Evolutionary conservation across 1,140 invertebrate species (phyloP), one percentile per base, ranked within the genome.

Genomic region (Schlechtendalia chinensis): DNA sequence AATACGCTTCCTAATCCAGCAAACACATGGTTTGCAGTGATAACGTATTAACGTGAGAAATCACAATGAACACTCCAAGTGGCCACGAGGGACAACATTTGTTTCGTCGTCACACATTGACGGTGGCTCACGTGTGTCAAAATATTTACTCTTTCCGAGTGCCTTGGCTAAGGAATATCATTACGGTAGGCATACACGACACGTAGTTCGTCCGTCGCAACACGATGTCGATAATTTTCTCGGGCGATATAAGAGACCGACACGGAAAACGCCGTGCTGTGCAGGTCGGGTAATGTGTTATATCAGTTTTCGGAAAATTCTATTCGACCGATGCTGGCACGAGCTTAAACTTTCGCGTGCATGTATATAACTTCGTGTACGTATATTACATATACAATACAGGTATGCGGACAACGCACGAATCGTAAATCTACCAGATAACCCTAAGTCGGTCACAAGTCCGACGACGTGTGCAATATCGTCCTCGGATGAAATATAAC

Each of bases 71-170:
- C 72, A 24, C n/a, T 53, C 14, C 39, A 45, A 75, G 72, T 56
- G 54, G 19, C 32, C 54, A n/a, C 4, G 29, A n/a, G 72, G 54
- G 72, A 58, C 54, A 45, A 29, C n/a, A 59, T 75, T 75, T 17
- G 58, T 59, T 54, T 75, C 29, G 58, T 75, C 72, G 29, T 32
- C 72, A 75, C 53, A 75, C 72, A 22, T 75, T 54, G 72, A 75
- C 27, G 27, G 54, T 24, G 27, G 72, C 39, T 10, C 53, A 58
- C 24, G 56, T 56, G n/a, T 29, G 72, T 75, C 58, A 39, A 75
- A 75, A 75, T 75, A 75, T 75, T 58, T 39, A 29, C 53, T 75
- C 17, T 22, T 8, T n/a, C n/a, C n/a, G n/a, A n/a, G n/a, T n/a
- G n/a, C n/a, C n/a, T n/a, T n/a, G n/a, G n/a, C n/a, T n/a, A n/a